Evolutionary conservation across 2,113 vertebrate genomes (phyloP), one percentile per base, ranked within the genome.

Genomic region (Dromas ardeola): DNA sequence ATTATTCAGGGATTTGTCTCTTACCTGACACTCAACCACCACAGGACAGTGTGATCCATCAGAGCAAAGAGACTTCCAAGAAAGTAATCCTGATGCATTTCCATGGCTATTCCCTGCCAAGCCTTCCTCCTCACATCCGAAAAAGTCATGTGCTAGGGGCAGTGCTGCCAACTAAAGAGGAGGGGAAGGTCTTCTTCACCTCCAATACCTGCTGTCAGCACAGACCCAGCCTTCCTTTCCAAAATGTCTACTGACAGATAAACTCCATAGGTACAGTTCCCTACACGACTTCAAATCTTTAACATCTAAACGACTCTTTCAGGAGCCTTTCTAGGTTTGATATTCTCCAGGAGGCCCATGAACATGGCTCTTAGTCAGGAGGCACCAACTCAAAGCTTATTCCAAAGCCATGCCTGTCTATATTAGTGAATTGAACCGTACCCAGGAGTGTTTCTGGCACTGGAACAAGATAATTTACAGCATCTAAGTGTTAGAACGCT

Each of bases 231-330:
- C 32, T n/a, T 52, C 36, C 61, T 25, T 70, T 23, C 13, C 0
- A 1, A 29, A 52, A 25, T 0, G 6, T 4, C 52, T 32, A 5
- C 53, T 12, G 56, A 16, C 2, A 11, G 29, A 45, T 13, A 2
- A 47, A 34, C 38, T 9, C 29, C 80, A 8, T 0, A 2, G 43
- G 22, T 21, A 3, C 16, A 29, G 36, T 23, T 21, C 56, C 43
- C 71, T 5, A 4, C 26, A 3, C 0, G 3, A 47, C 47, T 22
- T 27, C 2, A 47, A 22, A 29, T 5, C 49, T 50, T 38, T 40
- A 65, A 65, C 55, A 47, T 15, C 78, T 45, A 15, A 30, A 3
- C 3, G 19, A 15, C 40, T 52, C 40, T 30, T n/a, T 7, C 5
- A 17, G 45, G 62, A 88, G 29, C 61, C 11, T 32, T 38, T 23